phyloP scores from a whole-genome alignment of 2,113 vertebrate species.

The Grammomys dolichurus region DNA sequence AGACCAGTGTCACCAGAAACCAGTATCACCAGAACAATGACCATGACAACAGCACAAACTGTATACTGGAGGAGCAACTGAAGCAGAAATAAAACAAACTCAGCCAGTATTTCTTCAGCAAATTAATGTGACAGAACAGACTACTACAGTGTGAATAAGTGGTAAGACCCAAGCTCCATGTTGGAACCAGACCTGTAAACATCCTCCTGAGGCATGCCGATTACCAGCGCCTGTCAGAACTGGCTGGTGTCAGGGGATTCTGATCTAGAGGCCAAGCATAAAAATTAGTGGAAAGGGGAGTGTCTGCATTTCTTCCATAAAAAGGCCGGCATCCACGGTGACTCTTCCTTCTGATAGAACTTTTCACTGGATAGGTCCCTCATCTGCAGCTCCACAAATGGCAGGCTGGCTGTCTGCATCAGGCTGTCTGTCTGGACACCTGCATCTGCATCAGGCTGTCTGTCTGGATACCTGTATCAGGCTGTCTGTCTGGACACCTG shows the following conservation, averaged over 20 bases:
- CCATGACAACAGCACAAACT: background rate
- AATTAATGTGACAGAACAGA: background rate
- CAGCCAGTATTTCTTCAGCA: background rate
- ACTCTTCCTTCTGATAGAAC: constrained; percentile 5
- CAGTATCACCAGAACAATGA: background rate
- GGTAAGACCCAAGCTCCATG: background rate
- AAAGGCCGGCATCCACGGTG: background rate
- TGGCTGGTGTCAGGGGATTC: background rate
- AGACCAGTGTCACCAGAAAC: background rate
- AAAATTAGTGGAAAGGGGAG: background rate
- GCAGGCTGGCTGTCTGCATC: background rate
- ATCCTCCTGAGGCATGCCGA: background rate
- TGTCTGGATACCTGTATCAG: background rate
- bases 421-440: background rate
- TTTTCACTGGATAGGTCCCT: background rate
- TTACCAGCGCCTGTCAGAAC: background rate
- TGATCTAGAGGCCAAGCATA: background rate
- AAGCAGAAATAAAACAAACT: constrained; percentile 12
- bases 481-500: no score
- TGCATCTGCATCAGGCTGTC: rapidly evolving
- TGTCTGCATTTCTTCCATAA: background rate
- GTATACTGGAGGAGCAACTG: background rate
- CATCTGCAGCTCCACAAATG: background rate
- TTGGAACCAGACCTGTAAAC: background rate
- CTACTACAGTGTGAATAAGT: background rate